phyloP scores from a whole-genome alignment of 2,888 invertebrate genomes.

The Eupithecia exiguata region DNA sequence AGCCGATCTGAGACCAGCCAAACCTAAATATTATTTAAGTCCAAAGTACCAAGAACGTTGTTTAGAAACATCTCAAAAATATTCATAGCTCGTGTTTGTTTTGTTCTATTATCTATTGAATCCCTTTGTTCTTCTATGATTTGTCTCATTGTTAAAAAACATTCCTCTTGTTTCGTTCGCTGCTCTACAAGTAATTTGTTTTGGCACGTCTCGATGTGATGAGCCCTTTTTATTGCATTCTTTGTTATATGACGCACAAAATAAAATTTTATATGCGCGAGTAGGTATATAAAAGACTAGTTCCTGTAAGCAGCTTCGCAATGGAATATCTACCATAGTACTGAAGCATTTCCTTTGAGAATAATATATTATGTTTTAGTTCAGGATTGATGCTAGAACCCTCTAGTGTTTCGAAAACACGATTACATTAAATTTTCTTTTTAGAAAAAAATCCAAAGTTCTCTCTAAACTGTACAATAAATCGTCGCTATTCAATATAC shows the following conservation, averaged over 20 bases:
- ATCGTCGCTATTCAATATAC: too few species aligned
- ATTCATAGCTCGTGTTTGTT: constrained; percentile 73
- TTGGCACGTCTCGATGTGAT: constrained; percentile 26
- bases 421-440: too few species aligned
- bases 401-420: too few species aligned
- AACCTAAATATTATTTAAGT: constrained; percentile 13
- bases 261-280: not conserved
- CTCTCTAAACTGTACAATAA: too few species aligned
- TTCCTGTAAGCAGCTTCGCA: too few species aligned
- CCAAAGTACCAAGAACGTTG: constrained; percentile 48
- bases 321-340: too few species aligned
- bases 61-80: constrained; percentile 64
- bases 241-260: constrained; percentile 9
- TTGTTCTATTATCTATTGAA: constrained; percentile 76
- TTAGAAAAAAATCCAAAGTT: too few species aligned
- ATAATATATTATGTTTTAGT: too few species aligned
- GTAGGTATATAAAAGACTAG: not conserved
- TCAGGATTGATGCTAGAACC: too few species aligned
- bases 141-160: constrained; percentile 74
- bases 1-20: not conserved
- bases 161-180: constrained; percentile 64
- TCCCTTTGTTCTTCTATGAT: constrained; percentile 75
- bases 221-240: constrained; percentile 18
- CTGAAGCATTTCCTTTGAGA: too few species aligned
- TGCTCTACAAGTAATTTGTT: constrained; percentile 39